These are phyloP conservation scores for Drosophila birchii DNA, from an alignment of 2,888 invertebrate genomes.

Conservation along the genomic window DNA sequence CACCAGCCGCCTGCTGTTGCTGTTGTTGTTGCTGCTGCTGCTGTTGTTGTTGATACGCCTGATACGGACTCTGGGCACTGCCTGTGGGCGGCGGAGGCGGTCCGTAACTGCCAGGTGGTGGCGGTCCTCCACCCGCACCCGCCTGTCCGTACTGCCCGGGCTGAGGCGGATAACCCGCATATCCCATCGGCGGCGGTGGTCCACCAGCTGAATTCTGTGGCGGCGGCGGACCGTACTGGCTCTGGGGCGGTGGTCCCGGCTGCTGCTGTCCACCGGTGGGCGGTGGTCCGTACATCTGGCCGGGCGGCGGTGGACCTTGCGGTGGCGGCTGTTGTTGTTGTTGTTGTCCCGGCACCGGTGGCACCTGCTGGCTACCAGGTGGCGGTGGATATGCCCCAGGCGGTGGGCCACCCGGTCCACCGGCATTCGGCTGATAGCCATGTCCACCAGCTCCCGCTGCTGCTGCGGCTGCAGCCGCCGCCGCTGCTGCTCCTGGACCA, in stretches of 20 bases:
- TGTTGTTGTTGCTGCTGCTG: constrained; percentile 78
- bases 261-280: constrained; percentile 85
- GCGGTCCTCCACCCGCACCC: constrained; percentile 60
- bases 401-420: constrained; percentile 83
- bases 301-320: constrained; percentile 81
- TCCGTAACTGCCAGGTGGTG: constrained; percentile 85
- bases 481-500: constrained; percentile 81
- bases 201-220: constrained; percentile 69
- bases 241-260: constrained; percentile 79
- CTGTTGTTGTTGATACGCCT: constrained; percentile 81
- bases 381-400: constrained; percentile 85
- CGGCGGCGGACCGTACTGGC: constrained; percentile 76
- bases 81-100: constrained; percentile 79
- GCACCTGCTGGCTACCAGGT: constrained; percentile 82
- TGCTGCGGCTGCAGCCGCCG: constrained; percentile 82
- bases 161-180: constrained; percentile 70
- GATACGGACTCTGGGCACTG: constrained; percentile 85
- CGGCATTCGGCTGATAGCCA: constrained; percentile 85
- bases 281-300: constrained; percentile 84
- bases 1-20: constrained; percentile 59
- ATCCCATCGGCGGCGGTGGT: constrained; percentile 80
- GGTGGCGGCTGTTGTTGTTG: constrained; percentile 84
- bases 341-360: constrained; percentile 78
- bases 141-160: constrained; percentile 68
- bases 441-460: constrained; percentile 82